These are phyloP conservation scores for Pterostichus niger DNA, from an alignment of 2,888 invertebrate species.

Conservation along the genomic window DNA sequence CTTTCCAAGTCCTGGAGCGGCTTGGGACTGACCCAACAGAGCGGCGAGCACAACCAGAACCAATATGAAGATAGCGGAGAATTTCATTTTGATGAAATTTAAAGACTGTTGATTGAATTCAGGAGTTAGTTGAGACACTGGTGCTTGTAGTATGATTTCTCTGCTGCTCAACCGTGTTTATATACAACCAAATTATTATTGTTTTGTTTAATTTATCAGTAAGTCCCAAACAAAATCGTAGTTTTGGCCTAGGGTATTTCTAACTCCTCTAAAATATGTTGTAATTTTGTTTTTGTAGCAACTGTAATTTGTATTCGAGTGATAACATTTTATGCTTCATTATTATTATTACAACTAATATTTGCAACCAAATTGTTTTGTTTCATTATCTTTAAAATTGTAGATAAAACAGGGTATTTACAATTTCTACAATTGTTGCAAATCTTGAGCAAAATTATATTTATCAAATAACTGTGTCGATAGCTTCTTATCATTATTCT, in stretches of 20 bases:
- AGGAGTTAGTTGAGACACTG: slow-evolving; percentile 1
- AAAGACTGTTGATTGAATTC: neutral
- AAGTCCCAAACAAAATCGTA: neutral
- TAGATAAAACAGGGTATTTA: too few relatives aligned
- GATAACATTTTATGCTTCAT: too few relatives aligned
- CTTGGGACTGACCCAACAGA: slow-evolving; percentile 66
- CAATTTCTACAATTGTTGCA: neutral
- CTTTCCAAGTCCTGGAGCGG: slow-evolving; percentile 45
- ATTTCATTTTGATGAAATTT: slow-evolving; percentile 68
- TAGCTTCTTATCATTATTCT: neutral
- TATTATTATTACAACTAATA: too few relatives aligned
- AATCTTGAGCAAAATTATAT: neutral
- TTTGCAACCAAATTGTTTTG: too few relatives aligned
- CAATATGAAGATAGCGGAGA: slow-evolving; percentile 68
- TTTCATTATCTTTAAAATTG: too few relatives aligned
- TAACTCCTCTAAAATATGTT: neutral
- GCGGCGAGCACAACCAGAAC: slow-evolving; percentile 68
- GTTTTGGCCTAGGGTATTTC: neutral
- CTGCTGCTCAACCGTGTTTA: too few relatives aligned
- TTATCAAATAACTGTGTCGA: neutral
- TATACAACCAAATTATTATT: too few relatives aligned
- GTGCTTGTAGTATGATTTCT: neutral
- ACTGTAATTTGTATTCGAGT: too few relatives aligned
- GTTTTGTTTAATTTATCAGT: slow-evolving; percentile 9
- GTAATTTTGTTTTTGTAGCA: too few relatives aligned